Evolutionary conservation across 2,113 vertebrate species (phyloP).

Genomic region (Geococcyx californianus): DNA sequence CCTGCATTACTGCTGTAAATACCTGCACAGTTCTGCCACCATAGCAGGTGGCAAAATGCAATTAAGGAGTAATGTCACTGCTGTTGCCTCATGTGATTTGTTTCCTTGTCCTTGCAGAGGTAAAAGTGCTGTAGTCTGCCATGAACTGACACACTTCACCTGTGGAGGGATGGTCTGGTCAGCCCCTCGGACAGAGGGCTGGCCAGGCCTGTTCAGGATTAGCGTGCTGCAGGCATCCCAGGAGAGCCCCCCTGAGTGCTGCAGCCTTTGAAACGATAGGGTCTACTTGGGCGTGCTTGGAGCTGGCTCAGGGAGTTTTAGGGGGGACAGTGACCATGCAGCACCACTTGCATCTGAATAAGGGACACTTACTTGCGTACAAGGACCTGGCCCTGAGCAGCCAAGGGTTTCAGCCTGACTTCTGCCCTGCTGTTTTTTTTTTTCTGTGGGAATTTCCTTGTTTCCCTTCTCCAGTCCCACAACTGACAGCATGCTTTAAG

Average conservation of each 20-base stretch:
- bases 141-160: slow-evolving; percentile 16
- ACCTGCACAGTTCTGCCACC: not conserved
- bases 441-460: not conserved
- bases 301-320: not conserved
- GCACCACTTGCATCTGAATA: not conserved
- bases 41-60: slow-evolving; percentile 27
- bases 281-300: not conserved
- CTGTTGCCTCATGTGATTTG: not conserved
- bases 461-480: not conserved
- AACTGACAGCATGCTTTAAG: not conserved
- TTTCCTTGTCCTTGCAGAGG: slow-evolving; percentile 13
- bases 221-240: not conserved
- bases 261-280: not conserved
- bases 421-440: not conserved
- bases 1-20: slow-evolving; percentile 1
- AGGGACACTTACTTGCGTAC: not conserved
- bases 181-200: not conserved
- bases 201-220: not conserved
- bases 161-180: not conserved
- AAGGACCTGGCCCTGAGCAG: not conserved
- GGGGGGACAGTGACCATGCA: fast-evolving
- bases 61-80: not conserved
- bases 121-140: slow-evolving; percentile 44
- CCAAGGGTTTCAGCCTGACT: not conserved
- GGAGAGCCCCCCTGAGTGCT: not conserved